A percentile compares a stretch with the other conserved stretches of the same genome.
Conservation (phyloP, 2,113 vertebrate species). For the Himantopus leucocephalus region DNA sequence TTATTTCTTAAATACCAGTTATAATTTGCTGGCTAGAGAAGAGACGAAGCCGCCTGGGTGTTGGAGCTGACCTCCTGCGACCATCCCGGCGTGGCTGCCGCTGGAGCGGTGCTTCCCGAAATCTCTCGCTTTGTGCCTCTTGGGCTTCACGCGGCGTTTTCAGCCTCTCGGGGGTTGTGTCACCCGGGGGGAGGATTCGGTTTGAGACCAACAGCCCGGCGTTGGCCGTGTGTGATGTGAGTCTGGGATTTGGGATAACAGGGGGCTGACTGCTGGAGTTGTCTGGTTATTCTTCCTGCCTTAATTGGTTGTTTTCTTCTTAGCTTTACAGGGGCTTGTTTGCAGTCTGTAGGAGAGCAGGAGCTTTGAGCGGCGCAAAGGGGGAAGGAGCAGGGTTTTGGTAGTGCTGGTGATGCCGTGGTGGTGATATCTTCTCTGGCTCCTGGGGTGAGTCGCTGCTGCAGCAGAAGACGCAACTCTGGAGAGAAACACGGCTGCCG, state of each 20-base stretch:
- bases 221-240: rapidly evolving
- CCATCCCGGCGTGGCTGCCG: no score
- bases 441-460: neutral
- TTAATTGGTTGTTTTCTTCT: neutral
- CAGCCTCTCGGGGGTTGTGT: neutral
- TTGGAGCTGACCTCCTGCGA: no score
- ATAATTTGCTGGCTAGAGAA: neutral
- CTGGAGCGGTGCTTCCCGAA: neutral
- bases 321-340: neutral
- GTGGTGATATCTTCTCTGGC: neutral
- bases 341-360: neutral
- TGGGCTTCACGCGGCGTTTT: rapidly evolving
- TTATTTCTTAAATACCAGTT: neutral
- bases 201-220: neutral
- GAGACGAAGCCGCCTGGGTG: neutral
- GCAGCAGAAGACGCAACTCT: neutral
- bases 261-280: neutral
- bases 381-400: neutral
- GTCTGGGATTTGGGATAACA: neutral
- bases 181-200: rapidly evolving
- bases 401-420: neutral
- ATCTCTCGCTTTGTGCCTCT: no score
- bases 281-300: neutral
- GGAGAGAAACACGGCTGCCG: rapidly evolving
- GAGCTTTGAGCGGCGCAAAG: rapidly evolving